Base-by-base conservation (phyloP, 2,113 vertebrate genomes). In the Loxodonta africana region DNA sequence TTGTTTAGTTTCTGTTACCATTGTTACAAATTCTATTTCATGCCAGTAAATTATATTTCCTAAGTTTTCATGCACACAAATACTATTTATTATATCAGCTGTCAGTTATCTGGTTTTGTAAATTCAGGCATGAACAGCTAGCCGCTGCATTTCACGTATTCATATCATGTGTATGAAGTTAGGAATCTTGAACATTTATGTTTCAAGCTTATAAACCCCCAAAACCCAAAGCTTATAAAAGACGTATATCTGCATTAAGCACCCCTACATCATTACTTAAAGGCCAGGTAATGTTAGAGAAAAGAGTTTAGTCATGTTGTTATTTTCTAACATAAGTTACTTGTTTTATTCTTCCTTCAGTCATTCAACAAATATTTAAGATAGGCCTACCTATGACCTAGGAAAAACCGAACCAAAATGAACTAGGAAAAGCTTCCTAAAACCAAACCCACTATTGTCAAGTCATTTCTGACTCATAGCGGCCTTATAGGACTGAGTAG, bases 11-110 rank as follows among this genome's bases (percentile, higher is more conserved):
- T 87, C 41, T 60, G 23, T 95, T 65, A 86, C 85, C 69, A 97
- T 53, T 96, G 93, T 85, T 97, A 88, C 84, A 97, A 94, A 96
- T 97, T 98, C 93, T 97, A 65, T 95, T 98, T 94, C 73, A 90
- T 95, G 84, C 81, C 91, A 77, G 46, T 97, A 92, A 51, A 96
- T 97, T 90, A 21, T 88, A 93, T 97, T 97, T 97, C 80, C 90
- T 87, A 89, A 74, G 90, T 96, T 95, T 93, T 63, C 67, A 89
- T 87, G 60, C 74, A 95, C 28, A 89, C 94, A 62, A 92, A 78
- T 51, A 95, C 51, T 84, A 73, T 94, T 90, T 95, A 63, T 94
- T 96, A 96, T 30, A 83, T 46, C 5, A 77, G 41, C 60, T 25
- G 5, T 65, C 83, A 57, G n/a, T 83, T 94, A 95, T 78, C 77